Conservation (phyloP, 2,888 invertebrate genomes). For the Scrobipalpa atriplicella region DNA sequence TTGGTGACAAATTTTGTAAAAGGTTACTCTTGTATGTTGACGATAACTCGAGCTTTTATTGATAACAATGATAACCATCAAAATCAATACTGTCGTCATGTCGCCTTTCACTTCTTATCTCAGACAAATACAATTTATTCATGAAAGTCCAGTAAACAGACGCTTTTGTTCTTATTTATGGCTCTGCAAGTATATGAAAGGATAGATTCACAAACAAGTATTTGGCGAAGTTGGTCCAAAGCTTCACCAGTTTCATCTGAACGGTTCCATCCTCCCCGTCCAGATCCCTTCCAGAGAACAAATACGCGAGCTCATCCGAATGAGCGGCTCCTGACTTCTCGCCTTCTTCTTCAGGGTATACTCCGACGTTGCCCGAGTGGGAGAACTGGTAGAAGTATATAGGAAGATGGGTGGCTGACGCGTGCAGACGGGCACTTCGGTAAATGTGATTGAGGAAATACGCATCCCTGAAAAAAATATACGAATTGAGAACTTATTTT, state of each 20-base stretch:
- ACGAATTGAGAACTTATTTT: background rate
- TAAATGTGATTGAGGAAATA: conserved; percentile 68
- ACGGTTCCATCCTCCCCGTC: conserved; percentile 58
- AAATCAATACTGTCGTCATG: background rate
- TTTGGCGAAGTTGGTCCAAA: conserved; percentile 73
- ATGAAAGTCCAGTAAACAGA: background rate
- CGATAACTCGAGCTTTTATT: background rate
- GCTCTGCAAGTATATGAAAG: background rate
- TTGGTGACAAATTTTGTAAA: background rate
- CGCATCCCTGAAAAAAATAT: conserved; percentile 58
- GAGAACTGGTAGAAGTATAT: conserved; percentile 72
- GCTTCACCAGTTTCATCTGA: conserved; percentile 51
- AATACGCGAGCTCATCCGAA: conserved; percentile 68
- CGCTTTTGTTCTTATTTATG: background rate
- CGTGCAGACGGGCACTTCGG: conserved; percentile 59
- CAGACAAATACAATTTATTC: background rate
- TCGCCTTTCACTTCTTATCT: background rate
- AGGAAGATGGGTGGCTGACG: conserved; percentile 42
- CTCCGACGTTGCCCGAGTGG: conserved; percentile 54
- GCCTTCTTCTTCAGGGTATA: conserved; percentile 53
- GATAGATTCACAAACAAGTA: conserved; percentile 50
- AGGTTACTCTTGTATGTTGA: background rate
- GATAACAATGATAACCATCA: conserved; percentile 3
- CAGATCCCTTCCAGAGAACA: conserved; percentile 53
- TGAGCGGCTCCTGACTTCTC: conserved; percentile 67